These are phyloP conservation scores for human (Homo sapiens) DNA, from an alignment of 2,113 vertebrate species.

Conservation along the genomic window GRCh38 chr1:107342501-107343000, in stretches of 20 bases:
- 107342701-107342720: constrained; percentile 4
- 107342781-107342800: not conserved
- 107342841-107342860: constrained; percentile 78
- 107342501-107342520: constrained; percentile 86
- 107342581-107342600: constrained; percentile 78
- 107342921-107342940: constrained; percentile 73
- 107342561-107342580: constrained; percentile 83
- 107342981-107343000: constrained; percentile 57
- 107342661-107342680: constrained; percentile 79
- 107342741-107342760: not conserved
- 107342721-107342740: not conserved
- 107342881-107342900: constrained; percentile 70
- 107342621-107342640: constrained; percentile 84
- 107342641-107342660: constrained; percentile 83
- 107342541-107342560: constrained; percentile 87
- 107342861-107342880: constrained; percentile 39
- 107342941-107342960: constrained; percentile 70
- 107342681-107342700: constrained; percentile 77
- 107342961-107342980: constrained; percentile 50
- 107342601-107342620: constrained; percentile 79
- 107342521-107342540: constrained; percentile 87
- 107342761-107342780: not conserved
- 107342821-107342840: constrained; percentile 46
- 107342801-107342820: not conserved
- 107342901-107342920: constrained; percentile 70